phyloP scores from a whole-genome alignment of 2,113 vertebrate species.

The Calidris pugnax region DNA sequence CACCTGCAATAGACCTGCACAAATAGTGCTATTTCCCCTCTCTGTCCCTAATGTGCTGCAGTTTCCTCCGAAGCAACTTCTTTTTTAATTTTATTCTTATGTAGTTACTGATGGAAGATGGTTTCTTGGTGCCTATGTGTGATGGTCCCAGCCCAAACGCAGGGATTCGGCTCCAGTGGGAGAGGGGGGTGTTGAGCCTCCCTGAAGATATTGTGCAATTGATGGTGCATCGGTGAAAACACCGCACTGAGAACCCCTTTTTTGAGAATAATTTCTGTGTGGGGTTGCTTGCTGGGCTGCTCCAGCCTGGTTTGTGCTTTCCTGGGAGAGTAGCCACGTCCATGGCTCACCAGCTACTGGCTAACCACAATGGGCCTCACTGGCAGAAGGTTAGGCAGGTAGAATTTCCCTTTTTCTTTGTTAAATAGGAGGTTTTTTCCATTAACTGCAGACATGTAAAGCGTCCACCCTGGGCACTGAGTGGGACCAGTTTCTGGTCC shows the following conservation, averaged over 20 bases:
- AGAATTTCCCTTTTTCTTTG: not conserved
- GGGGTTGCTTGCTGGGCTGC: not conserved
- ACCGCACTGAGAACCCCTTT: not conserved
- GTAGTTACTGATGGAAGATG: not conserved
- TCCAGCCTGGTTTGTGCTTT: not conserved
- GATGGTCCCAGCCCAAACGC: not conserved
- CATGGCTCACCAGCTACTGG: not conserved
- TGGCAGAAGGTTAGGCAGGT: not conserved
- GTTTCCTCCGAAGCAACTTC: not conserved
- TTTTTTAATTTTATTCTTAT: not conserved
- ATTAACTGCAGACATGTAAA: not conserved
- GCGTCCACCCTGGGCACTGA: not conserved
- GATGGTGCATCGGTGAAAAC: not conserved
- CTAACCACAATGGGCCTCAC: not conserved
- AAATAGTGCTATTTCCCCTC: not conserved
- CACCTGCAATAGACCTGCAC: not conserved
- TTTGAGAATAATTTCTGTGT: not conserved
- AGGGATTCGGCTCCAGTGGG: not conserved
- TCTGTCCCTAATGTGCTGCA: not conserved
- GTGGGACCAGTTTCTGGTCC: not conserved
- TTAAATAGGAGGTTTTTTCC: not conserved
- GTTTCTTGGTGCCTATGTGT: not conserved
- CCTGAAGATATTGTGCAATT: not conserved
- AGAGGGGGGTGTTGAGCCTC: not conserved
- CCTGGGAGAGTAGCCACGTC: not conserved